These are phyloP conservation scores for Echiichthys vipera DNA, from an alignment of 2,797 vertebrate genomes.

Conservation along the genomic window DNA sequence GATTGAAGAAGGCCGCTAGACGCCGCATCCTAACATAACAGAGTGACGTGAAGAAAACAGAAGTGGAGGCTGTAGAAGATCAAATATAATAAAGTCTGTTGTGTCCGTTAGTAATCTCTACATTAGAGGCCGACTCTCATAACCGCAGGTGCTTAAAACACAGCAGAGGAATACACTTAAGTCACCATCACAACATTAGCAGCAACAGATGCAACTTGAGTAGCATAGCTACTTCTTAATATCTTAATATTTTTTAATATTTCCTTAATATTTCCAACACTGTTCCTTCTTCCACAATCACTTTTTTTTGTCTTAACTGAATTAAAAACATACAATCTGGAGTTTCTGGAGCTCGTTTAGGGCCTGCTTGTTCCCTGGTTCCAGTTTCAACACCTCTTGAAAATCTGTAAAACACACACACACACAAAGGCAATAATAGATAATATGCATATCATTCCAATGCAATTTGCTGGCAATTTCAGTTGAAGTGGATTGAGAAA, in stretches of 20 bases:
- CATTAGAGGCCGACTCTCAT: neutral
- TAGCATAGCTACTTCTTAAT: too few relatives aligned
- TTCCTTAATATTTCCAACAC: too few relatives aligned
- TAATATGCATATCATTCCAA: neutral
- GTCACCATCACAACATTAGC: too few relatives aligned
- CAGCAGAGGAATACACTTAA: neutral
- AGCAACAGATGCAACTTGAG: too few relatives aligned
- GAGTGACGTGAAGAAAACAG: neutral
- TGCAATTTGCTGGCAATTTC: neutral
- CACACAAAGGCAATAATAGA: neutral
- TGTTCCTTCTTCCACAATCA: too few relatives aligned
- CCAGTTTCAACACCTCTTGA: slow-evolving; percentile 91
- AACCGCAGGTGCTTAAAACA: neutral
- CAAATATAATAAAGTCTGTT: neutral
- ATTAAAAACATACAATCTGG: slow-evolving; percentile 82
- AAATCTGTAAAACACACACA: slow-evolving; percentile 86
- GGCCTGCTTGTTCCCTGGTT: slow-evolving; percentile 98
- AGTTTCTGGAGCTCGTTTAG: slow-evolving; percentile 92
- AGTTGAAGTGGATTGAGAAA: neutral
- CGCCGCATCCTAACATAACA: slow-evolving; percentile 79
- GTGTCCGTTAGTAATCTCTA: neutral
- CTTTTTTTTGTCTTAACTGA: too few relatives aligned
- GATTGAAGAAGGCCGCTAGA: slow-evolving; percentile 70
- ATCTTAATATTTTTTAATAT: too few relatives aligned
- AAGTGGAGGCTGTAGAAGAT: neutral